Conservation (phyloP, 2,888 invertebrate genomes). For the Conops quadrifasciatus region DNA sequence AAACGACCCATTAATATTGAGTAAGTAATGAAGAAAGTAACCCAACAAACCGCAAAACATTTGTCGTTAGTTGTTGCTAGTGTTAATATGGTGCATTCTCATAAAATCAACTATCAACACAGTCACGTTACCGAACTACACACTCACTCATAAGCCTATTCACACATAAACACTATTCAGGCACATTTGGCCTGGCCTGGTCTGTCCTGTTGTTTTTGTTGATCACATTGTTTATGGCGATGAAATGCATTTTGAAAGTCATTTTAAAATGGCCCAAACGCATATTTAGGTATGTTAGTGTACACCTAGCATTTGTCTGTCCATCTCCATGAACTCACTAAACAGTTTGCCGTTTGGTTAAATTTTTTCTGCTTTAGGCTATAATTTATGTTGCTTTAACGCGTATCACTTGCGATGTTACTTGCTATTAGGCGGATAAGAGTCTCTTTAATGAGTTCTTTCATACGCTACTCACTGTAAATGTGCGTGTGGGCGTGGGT, state of each 20-base stretch:
- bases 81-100: background rate
- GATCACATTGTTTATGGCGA: conserved; percentile 43
- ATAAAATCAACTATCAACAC: conserved; percentile 35
- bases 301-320: no score
- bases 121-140: conserved; percentile 38
- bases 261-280: conserved; percentile 39
- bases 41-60: background rate
- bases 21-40: conserved; percentile 32
- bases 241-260: conserved; percentile 47
- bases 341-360: background rate
- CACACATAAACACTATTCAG: conserved; percentile 4
- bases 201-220: conserved; percentile 36
- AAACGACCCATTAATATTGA: conserved; percentile 38
- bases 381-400: conserved; percentile 28
- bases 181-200: background rate
- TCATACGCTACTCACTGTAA: no score
- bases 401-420: conserved; percentile 13
- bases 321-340: conserved; percentile 26
- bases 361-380: background rate
- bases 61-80: background rate
- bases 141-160: background rate
- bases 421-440: conserved; percentile 21
- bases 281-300: conserved; percentile 6
- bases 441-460: background rate
- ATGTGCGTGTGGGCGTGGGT: background rate